Base-by-base conservation (phyloP, 1,140 invertebrate species). In the Amphibalanus amphitrite region DNA sequence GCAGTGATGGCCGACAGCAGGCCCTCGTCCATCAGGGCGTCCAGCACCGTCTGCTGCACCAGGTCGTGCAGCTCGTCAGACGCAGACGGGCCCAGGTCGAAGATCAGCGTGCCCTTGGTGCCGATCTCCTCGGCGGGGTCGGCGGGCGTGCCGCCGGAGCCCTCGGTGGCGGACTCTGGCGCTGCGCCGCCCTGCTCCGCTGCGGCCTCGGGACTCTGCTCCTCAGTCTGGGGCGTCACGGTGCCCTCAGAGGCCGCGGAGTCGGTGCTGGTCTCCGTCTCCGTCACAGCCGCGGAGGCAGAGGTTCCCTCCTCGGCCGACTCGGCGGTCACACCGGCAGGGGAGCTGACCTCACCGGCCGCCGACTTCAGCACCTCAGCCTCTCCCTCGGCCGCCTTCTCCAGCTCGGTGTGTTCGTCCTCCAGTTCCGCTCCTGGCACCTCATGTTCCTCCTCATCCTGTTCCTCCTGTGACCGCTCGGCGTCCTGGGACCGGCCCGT, bases 51-150 rank as follows among this genome's bases (percentile, higher is more conserved):
- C 29, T 67, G 70, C 69, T 29, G 70, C 70, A 29, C 40, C 28
- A 67, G 38, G 70, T 70, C 70, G 25, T 29, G 70, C 70, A 70
- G 69, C 70, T 29, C 38, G 70, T 38, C 70, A 1, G 28, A 29
- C 29, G 38, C 70, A 6, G 33, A 3, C 8, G 29, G 13, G 70
- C 70, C 70, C 28, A 29, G 29, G 29, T 70, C 70, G 70, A 40
- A 67, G 40, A 40, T 67, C 10, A 29, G 38, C 20, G 38, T 40
- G 70, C 28, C 70, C 28, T 40, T 59, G 29, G 69, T 30, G 47
- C 13, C 23, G 47, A 17, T 20, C 13, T 13, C 47, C 20, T 3
- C 1, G 47, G 10, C 10, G 47, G 47, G 13, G 47, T 3, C 47
- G 47, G 10, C 69, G 4, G 29, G 10, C 10, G 13, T 59, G 13